These are phyloP conservation scores for Falco berigora DNA, from an alignment of 2,797 vertebrate genomes.

Conservation along the genomic window DNA sequence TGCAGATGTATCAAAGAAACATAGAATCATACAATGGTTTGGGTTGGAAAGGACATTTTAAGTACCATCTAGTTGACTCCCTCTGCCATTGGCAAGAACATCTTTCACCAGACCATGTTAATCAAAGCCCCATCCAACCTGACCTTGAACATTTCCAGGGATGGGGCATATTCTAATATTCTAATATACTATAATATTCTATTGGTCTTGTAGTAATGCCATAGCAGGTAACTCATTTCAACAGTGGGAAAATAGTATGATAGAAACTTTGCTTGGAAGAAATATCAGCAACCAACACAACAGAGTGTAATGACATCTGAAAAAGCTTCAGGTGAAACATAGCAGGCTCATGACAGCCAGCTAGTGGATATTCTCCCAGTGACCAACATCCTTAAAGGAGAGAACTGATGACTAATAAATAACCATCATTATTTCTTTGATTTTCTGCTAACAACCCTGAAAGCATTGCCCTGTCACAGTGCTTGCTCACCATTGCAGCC, in stretches of 20 bases:
- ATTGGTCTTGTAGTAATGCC: not conserved
- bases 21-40: not conserved
- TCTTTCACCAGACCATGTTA: not conserved
- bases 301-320: not conserved
- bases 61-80: not conserved
- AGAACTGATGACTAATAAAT: not conserved
- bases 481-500: not conserved
- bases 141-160: not conserved
- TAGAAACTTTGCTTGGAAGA: not conserved
- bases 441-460: not conserved
- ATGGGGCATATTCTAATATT: not conserved
- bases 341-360: not conserved
- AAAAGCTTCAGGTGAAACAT: not conserved
- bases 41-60: not conserved
- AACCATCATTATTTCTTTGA: not conserved
- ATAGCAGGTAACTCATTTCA: not conserved
- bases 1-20: not conserved
- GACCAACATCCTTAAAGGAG: not conserved
- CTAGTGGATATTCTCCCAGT: not conserved
- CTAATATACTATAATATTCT: not conserved
- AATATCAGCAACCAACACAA: not conserved
- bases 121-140: not conserved
- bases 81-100: fast-evolving
- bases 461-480: not conserved
- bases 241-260: not conserved